Percentiles rank a stretch among this genome's conserved stretches.
phyloP scores from a whole-genome alignment of 2,113 vertebrate species.

The Herpetotheres cachinnans region DNA sequence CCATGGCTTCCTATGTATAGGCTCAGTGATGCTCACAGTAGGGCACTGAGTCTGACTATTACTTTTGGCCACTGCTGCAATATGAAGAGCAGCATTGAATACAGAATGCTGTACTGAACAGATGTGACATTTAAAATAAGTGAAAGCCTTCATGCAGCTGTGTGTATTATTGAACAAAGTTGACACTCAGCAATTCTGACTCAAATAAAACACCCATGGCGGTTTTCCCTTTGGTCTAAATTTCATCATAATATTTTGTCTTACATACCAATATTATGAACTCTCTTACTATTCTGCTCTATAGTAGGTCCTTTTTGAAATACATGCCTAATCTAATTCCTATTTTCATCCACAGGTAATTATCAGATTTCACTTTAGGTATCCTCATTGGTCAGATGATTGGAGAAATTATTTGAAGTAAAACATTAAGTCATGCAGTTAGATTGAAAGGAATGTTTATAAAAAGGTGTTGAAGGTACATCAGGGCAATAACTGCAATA shows the following conservation, averaged over 20 bases:
- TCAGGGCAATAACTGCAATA: not conserved
- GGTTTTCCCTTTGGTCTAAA: slow-evolving; percentile 28
- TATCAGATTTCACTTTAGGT: not conserved
- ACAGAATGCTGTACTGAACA: not conserved
- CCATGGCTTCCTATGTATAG: not conserved
- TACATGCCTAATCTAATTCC: not conserved
- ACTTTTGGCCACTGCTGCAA: not conserved
- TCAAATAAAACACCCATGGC: slow-evolving; percentile 36
- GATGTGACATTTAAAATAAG: not conserved
- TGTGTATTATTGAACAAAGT: not conserved
- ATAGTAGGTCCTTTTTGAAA: not conserved
- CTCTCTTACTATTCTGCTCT: not conserved
- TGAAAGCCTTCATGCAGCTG: slow-evolving; percentile 21
- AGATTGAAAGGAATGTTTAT: not conserved
- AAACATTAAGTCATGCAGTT: not conserved
- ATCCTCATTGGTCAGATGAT: not conserved
- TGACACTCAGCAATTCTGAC: not conserved
- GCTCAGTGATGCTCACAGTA: not conserved
- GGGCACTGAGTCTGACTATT: not conserved
- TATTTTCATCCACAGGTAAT: not conserved
- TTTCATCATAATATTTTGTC: slow-evolving; percentile 51
- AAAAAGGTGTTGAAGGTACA: not conserved
- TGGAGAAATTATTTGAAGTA: not conserved
- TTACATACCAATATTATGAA: slow-evolving; percentile 41
- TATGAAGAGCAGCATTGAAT: not conserved